Evolutionary conservation across 2,888 invertebrate genomes (phyloP).

Genomic region (Cataglyphis albicans): DNA sequence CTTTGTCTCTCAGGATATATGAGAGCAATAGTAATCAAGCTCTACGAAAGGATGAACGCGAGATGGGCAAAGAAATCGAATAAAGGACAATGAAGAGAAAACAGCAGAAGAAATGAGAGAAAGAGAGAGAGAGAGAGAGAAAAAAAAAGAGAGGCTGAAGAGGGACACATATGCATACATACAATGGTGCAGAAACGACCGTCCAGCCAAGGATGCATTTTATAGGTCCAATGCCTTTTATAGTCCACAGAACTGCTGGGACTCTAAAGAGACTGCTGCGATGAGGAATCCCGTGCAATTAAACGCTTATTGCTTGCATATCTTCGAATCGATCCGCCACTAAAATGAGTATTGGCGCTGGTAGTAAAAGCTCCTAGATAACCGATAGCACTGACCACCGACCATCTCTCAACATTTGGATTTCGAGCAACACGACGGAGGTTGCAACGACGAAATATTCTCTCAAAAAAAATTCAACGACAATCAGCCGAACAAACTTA

Average conservation of each 20-base stretch:
- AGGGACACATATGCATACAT: slow-evolving; percentile 73
- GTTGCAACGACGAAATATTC: not conserved
- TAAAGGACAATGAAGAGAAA: slow-evolving; percentile 29
- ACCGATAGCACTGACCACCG: slow-evolving; percentile 75
- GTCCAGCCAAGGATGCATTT: slow-evolving; percentile 85
- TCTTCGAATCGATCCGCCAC: slow-evolving; percentile 85
- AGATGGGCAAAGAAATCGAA: slow-evolving; percentile 17
- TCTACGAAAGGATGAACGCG: slow-evolving; percentile 20
- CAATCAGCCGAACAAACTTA: not conserved
- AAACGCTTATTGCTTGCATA: slow-evolving; percentile 86
- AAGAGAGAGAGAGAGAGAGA: slow-evolving; percentile 45
- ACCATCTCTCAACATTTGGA: slow-evolving; percentile 61
- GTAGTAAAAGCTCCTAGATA: slow-evolving; percentile 85
- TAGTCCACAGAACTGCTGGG: slow-evolving; percentile 82
- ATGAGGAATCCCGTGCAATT: slow-evolving; percentile 86
- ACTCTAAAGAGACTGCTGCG: slow-evolving; percentile 81
- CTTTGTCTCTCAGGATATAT: slow-evolving; percentile 55
- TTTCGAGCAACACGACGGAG: slow-evolving; percentile 27
- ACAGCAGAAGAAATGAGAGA: slow-evolving; percentile 20
- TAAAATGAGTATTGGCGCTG: slow-evolving; percentile 84
- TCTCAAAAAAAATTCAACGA: not conserved
- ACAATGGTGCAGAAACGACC: slow-evolving; percentile 83
- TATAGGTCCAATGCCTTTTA: slow-evolving; percentile 86
- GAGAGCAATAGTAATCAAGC: slow-evolving; percentile 27
- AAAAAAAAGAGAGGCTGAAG: slow-evolving; percentile 44